Evolutionary conservation across 2,888 invertebrate species (phyloP).

Genomic region (Ophioninae sp.): DNA sequence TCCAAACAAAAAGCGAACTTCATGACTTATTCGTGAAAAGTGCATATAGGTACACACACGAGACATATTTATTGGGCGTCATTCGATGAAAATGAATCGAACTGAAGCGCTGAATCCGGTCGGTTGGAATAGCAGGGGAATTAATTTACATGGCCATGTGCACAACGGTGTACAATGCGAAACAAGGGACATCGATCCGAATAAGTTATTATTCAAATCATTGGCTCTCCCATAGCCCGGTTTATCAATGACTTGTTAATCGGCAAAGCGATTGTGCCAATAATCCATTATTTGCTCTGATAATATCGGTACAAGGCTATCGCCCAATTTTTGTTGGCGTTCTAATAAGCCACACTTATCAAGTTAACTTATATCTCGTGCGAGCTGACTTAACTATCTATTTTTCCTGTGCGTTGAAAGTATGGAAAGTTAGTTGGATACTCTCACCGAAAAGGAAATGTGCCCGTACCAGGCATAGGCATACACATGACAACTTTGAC

Average conservation of each 20-base stretch:
- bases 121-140: no score
- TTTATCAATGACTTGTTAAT: slow-evolving; percentile 20
- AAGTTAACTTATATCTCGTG: background rate
- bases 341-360: slow-evolving; percentile 23
- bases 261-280: background rate
- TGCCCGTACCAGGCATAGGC: no score
- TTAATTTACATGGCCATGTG: background rate
- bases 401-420: background rate
- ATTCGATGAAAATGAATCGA: background rate
- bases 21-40: no score
- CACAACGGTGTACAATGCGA: background rate
- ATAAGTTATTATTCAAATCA: slow-evolving; percentile 7
- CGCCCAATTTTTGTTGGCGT: background rate
- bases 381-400: background rate
- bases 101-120: background rate
- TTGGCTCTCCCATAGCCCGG: slow-evolving; percentile 13
- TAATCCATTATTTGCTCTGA: slow-evolving; percentile 6
- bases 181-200: background rate
- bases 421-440: no score
- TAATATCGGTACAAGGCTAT: background rate
- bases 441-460: no score
- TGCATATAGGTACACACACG: no score
- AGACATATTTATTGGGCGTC: no score
- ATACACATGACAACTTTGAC: no score
- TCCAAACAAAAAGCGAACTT: no score